phyloP scores from a whole-genome alignment of 2,888 invertebrate species.

The Sphecodes monilicornis region DNA sequence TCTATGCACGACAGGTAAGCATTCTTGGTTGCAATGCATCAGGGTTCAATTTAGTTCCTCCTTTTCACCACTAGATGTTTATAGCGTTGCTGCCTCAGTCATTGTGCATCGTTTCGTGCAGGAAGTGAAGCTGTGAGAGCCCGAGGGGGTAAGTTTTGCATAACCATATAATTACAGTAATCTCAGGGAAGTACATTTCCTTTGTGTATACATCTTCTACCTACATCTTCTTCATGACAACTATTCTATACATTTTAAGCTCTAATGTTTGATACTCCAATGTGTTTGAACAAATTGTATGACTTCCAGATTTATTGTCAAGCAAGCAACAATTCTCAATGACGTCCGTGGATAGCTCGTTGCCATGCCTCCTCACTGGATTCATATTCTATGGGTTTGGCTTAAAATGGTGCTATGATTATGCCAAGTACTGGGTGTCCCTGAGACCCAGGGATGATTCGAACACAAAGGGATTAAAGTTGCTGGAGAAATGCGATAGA shows the following conservation, averaged over 20 bases:
- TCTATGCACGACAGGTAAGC: not conserved
- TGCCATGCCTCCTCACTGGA: conserved; percentile 78
- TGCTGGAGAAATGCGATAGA: conserved; percentile 69
- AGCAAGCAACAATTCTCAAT: conserved; percentile 25
- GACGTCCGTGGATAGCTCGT: conserved; percentile 65
- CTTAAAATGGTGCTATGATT: conserved; percentile 81
- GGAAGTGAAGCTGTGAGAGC: conserved; percentile 1
- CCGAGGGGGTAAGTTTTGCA: conserved; percentile 1
- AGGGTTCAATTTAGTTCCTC: not conserved
- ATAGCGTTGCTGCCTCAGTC: not conserved
- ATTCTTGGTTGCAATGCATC: not conserved
- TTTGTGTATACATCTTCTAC: not conserved
- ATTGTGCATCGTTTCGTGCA: not conserved
- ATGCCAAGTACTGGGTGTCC: conserved; percentile 77
- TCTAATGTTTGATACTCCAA: not conserved
- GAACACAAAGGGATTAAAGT: conserved; percentile 61
- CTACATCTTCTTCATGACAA: not conserved
- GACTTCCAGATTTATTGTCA: conserved; percentile 13
- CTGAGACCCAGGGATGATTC: conserved; percentile 64
- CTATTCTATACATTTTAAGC: not conserved
- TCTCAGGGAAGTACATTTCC: not conserved
- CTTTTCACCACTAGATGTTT: not conserved
- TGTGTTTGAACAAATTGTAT: not conserved
- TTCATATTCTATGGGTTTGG: conserved; percentile 80
- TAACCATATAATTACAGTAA: not conserved